Conservation (phyloP, 2,113 vertebrate genomes). For the Leptodactylus fuscus region DNA sequence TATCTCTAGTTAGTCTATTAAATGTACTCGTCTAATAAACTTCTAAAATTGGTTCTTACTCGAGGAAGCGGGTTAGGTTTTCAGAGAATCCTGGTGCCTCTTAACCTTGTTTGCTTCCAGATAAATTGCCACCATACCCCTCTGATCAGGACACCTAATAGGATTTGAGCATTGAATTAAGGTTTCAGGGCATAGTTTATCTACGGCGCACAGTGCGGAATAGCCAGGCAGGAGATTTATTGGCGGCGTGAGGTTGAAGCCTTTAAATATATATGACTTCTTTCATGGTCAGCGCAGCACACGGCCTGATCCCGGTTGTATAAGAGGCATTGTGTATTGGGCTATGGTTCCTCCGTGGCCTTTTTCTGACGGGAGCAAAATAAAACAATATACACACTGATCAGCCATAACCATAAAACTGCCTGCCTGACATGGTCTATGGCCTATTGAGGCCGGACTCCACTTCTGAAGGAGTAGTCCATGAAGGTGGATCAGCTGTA, state of each 20-base stretch:
- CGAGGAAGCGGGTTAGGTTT: no score
- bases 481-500: no score
- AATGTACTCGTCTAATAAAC: no score
- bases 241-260: background rate
- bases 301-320: background rate
- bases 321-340: background rate
- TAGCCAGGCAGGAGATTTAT: no score
- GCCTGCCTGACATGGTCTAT: no score
- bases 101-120: background rate
- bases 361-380: no score
- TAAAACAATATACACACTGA: background rate
- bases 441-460: no score
- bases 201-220: background rate
- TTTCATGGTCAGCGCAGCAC: background rate
- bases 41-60: no score
- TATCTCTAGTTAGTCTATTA: no score
- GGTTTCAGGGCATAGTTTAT: conserved; percentile 20
- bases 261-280: background rate
- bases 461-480: no score
- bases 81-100: background rate
- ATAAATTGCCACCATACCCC: background rate
- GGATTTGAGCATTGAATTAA: conserved; percentile 22
- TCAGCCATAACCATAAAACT: background rate
- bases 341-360: background rate
- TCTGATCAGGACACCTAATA: background rate